Conservation (phyloP, 2,113 vertebrate genomes). For the Nanger granti region DNA sequence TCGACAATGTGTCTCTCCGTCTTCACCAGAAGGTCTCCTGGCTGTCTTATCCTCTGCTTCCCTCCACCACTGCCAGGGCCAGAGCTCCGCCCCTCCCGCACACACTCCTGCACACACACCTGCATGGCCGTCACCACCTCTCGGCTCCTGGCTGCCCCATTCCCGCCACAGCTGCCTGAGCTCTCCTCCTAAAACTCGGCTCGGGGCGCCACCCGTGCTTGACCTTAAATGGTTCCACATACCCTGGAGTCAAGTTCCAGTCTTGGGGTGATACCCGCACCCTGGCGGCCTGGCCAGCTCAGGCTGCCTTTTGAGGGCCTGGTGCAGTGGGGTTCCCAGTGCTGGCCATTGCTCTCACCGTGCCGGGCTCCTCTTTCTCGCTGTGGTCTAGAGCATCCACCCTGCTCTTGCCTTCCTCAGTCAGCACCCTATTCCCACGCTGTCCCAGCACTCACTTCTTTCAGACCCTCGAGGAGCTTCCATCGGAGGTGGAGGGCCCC, state of each 20-base stretch:
- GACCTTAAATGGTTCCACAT: rapidly evolving
- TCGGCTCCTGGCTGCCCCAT: not conserved
- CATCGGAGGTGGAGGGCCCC: not conserved
- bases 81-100: not conserved
- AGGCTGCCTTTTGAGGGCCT: rapidly evolving
- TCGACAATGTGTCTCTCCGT: rapidly evolving
- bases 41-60: not conserved
- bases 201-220: not conserved
- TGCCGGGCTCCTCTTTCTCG: rapidly evolving
- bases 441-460: rapidly evolving
- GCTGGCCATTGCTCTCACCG: rapidly evolving
- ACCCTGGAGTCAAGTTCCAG: not conserved
- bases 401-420: not conserved
- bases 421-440: no score
- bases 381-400: rapidly evolving
- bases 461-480: not conserved
- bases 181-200: not conserved
- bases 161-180: not conserved
- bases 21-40: not conserved
- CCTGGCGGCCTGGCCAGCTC: not conserved
- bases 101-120: not conserved
- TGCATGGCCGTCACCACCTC: not conserved
- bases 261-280: not conserved
- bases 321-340: rapidly evolving
- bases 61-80: not conserved